Base-by-base conservation (phyloP, 2,797 vertebrate species). In the Cyclopterus lumpus region DNA sequence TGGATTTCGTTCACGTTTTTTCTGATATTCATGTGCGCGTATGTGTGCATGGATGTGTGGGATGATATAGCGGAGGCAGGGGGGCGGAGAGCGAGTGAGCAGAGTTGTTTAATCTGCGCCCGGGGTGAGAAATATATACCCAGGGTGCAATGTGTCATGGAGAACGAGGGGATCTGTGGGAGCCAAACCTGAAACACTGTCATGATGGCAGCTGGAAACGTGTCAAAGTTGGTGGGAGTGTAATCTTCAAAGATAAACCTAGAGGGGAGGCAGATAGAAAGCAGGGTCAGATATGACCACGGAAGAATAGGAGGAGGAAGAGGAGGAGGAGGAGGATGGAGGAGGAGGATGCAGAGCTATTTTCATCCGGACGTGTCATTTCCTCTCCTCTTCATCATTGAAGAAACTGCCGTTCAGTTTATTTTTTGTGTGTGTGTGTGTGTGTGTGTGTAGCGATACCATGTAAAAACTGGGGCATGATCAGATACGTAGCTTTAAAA, bases 181-280 rank as follows among this genome's bases (percentile, higher is more conserved):
- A 86, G 91, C 84, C 94, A 88, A 89, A 99, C 98, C 98, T 99
- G 98, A 91, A 99, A 99, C 85, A 99, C 98, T 0, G 98, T 99
- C 98, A 99, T 99, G 93, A 99, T 98, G 81, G 98, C 96, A 72
- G 98, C 98, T 53, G 98, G 98, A 91, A 99, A 99, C 55, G 98
- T 99, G 92, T 99, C 97, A 38, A 99, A 99, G 94, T 99, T 99
- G 90, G 98, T 97, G 65, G 98, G 98, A 22, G 98, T 99, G 84
- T 97, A 98, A 91, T 99, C 98, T 77, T 97, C 98, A 94, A 99
- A 99, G 91, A 98, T 99, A 95, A 99, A 99, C 93, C 98, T 99
- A 92, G 71, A 91, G 78, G 79, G 74, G 75, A 87, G 75, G 73
- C 63, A 89, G 76, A 89, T 73, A 78, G 71, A 91, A 83, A 89